Evolutionary conservation across 2,888 invertebrate genomes (phyloP), one percentile per base, ranked within the genome.

Genomic region (Acheta domesticus): DNA sequence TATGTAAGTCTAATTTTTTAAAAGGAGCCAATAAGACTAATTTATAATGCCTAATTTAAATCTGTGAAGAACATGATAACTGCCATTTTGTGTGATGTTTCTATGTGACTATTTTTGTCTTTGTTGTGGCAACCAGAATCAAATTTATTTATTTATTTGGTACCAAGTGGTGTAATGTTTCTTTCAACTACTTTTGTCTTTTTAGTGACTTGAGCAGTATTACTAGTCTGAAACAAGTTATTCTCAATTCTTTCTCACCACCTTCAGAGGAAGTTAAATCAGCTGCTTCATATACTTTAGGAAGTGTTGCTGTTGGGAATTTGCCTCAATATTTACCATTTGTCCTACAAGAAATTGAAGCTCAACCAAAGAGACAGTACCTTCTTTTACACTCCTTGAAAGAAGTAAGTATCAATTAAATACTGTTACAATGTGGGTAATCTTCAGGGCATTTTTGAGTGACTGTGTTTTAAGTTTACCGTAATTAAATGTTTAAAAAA

Each of bases 191-290:
- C 36, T 36, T 36, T 36, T 62, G 62, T 75, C 14, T 11, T 14
- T 23, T 75, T 75, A 94, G 93, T 84, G 95, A 96, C 87, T 88
- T 97, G 81, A 95, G 94, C 84, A 90, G 92, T 50, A 92, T 96
- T 82, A 88, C 90, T 76, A 91, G 92, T 82, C 86, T 97, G 81
- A 93, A 95, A 83, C 92, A 93, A 85, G 93, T 93, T 16, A 92
- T 96, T 78, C 89, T 98, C 81, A 92, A 92, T 82, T 96, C 97
- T 21, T 99, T 99, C 87, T 92, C 94, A 0, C 95, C 96, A 8
- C 91, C 93, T 16, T 97, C 96, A 0, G 99, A 99, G 87, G 98
- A 99, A 87, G 95, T 99, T 3, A 99, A 99, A 87, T 96, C 96
- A 0, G 98, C 98, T 0, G 99, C 99, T 19, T 97, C 98, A 83